Conservation (phyloP, 2,888 invertebrate species). For the Microctonus aethiopoides region DNA sequence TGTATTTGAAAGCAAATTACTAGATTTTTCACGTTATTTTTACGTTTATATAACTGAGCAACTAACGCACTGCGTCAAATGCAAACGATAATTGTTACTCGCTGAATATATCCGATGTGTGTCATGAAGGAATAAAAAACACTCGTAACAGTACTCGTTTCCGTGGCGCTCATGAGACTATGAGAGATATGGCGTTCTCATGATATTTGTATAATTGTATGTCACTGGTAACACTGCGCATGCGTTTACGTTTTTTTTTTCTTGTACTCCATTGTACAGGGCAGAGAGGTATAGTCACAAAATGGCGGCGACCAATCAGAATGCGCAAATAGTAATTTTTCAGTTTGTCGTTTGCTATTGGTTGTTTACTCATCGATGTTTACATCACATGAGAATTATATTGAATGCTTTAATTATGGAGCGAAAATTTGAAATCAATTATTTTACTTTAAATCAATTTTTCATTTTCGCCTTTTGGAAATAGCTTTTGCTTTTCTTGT, state of each 20-base stretch:
- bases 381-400: too few relatives aligned
- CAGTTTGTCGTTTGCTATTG: not conserved
- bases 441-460: not conserved
- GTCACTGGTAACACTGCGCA: too few relatives aligned
- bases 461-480: not conserved
- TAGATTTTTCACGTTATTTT: constrained; percentile 22
- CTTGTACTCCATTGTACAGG: not conserved
- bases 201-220: constrained; percentile 7
- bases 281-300: not conserved
- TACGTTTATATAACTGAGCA: constrained; percentile 53
- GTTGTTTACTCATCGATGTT: not conserved
- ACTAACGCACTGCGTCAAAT: constrained; percentile 63
- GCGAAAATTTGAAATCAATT: not conserved
- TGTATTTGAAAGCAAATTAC: constrained; percentile 8
- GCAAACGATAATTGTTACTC: constrained; percentile 48
- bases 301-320: constrained; percentile 19
- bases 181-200: constrained; percentile 13
- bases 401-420: not conserved
- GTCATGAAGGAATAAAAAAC: constrained; percentile 54
- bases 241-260: constrained; percentile 26
- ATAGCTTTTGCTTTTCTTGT: not conserved
- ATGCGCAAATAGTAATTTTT: not conserved
- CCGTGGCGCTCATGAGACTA: constrained; percentile 41
- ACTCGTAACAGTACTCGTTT: constrained; percentile 49
- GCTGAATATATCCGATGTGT: constrained; percentile 54